Conservation (phyloP, 2,113 vertebrate species). For the Proteles cristata region DNA sequence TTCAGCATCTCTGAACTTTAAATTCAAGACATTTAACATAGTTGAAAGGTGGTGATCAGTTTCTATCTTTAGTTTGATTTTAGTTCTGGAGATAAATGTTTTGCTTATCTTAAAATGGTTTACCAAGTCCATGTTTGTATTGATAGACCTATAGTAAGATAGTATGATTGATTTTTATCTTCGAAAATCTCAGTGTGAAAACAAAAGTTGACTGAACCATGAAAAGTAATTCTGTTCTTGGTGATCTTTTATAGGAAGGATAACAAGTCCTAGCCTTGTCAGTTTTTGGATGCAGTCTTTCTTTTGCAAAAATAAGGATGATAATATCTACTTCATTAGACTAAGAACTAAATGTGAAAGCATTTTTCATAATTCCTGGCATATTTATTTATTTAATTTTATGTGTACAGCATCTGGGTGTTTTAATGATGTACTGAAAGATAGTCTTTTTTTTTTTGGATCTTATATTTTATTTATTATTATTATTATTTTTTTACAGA, state of each 20-base stretch:
- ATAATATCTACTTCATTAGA: not conserved
- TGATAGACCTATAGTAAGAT: not conserved
- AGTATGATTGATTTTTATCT: constrained; percentile 37
- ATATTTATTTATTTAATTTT: constrained; percentile 36
- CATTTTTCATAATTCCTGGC: not conserved
- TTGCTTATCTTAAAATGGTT: not conserved
- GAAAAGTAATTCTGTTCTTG: not conserved
- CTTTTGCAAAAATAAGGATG: not conserved
- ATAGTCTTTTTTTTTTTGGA: too few species aligned
- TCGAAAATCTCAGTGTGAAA: constrained; percentile 18
- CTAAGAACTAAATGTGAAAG: not conserved
- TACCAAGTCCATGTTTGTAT: not conserved
- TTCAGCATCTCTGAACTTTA: constrained; percentile 22
- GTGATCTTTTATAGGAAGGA: not conserved
- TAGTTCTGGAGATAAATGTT: not conserved
- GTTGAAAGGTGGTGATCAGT: not conserved
- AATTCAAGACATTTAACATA: not conserved
- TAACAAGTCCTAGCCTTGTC: not conserved
- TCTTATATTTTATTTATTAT: too few species aligned
- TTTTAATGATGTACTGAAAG: not conserved
- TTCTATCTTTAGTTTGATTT: constrained; percentile 35
- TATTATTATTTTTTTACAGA: too few species aligned
- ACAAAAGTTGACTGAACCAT: not conserved
- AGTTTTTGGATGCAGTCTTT: not conserved
- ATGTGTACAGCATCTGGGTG: not conserved